Percentiles rank a stretch among this genome's conserved stretches.
Conservation (phyloP, 2,113 vertebrate genomes). For the Coreoperca whiteheadi region DNA sequence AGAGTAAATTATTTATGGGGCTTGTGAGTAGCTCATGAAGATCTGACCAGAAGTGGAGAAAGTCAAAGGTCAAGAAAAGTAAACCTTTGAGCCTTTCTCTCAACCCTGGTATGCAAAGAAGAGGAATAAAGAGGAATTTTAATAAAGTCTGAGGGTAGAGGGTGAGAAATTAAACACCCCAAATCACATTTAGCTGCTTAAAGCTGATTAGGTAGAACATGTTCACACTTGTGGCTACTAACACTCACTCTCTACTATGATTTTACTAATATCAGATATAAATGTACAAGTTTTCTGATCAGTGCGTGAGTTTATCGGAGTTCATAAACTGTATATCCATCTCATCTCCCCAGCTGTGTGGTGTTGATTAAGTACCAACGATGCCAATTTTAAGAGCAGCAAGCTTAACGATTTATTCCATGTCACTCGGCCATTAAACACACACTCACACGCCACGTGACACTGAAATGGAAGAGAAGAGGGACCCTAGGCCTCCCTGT, state of each 20-base stretch:
- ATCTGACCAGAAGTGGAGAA: neutral
- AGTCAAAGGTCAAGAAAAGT: neutral
- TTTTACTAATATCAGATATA: neutral
- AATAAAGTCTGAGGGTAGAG: neutral
- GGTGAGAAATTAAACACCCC: neutral
- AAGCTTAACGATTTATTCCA: slow-evolving; percentile 8
- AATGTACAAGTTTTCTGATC: neutral
- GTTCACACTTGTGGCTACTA: neutral
- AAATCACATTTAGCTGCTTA: neutral
- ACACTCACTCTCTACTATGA: neutral
- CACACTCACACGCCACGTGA: neutral
- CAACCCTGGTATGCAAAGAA: neutral
- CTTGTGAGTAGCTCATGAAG: slow-evolving; percentile 2
- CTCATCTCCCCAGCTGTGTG: neutral
- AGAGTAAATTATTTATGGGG: neutral
- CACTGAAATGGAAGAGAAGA: slow-evolving; percentile 16
- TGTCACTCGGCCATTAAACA: slow-evolving; percentile 16
- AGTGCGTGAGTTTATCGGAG: neutral
- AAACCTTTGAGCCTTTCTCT: neutral
- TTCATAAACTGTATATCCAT: neutral
- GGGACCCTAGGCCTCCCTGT: slow-evolving; percentile 14
- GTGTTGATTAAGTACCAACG: neutral
- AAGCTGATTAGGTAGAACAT: neutral
- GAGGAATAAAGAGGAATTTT: neutral
- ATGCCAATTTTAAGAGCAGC: neutral